Conservation (phyloP, 2,113 vertebrate genomes). For the Neofelis nebulosa region DNA sequence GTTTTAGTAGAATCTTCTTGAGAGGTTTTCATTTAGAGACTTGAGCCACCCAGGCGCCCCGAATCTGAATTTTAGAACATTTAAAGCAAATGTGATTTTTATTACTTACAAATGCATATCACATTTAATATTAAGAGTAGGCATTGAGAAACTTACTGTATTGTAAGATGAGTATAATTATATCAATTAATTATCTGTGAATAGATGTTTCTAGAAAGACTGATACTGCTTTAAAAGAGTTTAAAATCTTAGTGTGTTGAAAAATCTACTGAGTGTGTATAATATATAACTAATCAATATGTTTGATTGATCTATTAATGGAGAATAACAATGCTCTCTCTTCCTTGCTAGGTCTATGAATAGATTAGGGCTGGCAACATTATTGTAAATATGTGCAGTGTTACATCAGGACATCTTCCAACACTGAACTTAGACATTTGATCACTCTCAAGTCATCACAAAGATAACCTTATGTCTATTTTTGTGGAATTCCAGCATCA, state of each 20-base stretch:
- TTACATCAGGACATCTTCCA: neutral
- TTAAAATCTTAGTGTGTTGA: neutral
- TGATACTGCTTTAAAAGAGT: neutral
- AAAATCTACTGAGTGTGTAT: neutral
- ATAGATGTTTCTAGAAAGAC: conserved; percentile 15
- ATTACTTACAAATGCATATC: neutral
- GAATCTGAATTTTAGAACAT: conserved; percentile 28
- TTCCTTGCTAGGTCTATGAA: neutral
- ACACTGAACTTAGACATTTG: neutral
- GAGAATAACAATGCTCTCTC: neutral
- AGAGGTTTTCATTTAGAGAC: too few relatives aligned
- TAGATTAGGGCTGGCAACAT: neutral
- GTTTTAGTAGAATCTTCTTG: too few relatives aligned
- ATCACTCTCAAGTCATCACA: neutral
- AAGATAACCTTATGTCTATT: neutral
- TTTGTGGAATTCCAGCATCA: neutral
- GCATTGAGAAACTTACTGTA: neutral
- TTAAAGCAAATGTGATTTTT: conserved; percentile 29
- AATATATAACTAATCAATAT: neutral
- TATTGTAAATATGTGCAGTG: neutral
- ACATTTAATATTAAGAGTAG: conserved; percentile 18
- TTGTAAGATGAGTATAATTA: neutral
- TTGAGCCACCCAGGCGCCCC: too few relatives aligned
- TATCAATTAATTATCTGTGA: conserved; percentile 4
- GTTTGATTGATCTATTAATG: neutral